Evolutionary conservation across 2,888 invertebrate genomes (phyloP).

Genomic region (Aleiodes testaceus): DNA sequence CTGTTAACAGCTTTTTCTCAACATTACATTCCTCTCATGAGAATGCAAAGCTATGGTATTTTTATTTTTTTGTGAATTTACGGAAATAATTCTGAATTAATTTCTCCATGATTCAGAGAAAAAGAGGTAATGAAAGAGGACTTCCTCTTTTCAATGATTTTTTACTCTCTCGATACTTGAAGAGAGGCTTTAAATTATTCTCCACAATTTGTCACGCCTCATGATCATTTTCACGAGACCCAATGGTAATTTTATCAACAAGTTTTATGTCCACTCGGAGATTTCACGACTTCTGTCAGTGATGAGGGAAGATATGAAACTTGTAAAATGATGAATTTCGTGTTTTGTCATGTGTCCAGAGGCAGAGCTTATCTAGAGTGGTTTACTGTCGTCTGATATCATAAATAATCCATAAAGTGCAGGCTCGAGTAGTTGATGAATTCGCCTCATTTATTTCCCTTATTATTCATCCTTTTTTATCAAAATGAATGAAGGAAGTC

Average conservation of each 20-base stretch:
- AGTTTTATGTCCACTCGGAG: too few species aligned
- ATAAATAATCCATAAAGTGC: constrained; percentile 41
- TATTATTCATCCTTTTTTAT: constrained; percentile 16
- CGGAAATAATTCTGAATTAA: not conserved
- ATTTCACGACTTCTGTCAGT: not conserved
- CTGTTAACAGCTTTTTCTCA: constrained; percentile 57
- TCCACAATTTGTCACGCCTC: too few species aligned
- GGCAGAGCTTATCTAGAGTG: constrained; percentile 19
- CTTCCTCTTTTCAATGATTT: not conserved
- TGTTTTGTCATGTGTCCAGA: not conserved
- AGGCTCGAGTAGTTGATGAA: constrained; percentile 16
- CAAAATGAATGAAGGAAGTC: constrained; percentile 32
- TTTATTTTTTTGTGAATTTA: constrained; percentile 5
- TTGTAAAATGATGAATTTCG: constrained; percentile 8
- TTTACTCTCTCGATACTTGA: too few species aligned
- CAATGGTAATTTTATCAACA: too few species aligned
- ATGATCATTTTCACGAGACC: too few species aligned
- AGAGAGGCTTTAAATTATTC: too few species aligned
- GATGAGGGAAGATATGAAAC: not conserved
- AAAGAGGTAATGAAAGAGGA: not conserved
- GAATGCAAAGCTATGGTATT: not conserved
- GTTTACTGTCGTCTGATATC: not conserved
- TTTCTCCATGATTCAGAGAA: not conserved
- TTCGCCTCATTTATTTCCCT: constrained; percentile 1
- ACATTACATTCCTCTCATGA: constrained; percentile 1